Evolutionary conservation across 2,797 vertebrate species (phyloP).

Genomic region (Sphenodon punctatus): DNA sequence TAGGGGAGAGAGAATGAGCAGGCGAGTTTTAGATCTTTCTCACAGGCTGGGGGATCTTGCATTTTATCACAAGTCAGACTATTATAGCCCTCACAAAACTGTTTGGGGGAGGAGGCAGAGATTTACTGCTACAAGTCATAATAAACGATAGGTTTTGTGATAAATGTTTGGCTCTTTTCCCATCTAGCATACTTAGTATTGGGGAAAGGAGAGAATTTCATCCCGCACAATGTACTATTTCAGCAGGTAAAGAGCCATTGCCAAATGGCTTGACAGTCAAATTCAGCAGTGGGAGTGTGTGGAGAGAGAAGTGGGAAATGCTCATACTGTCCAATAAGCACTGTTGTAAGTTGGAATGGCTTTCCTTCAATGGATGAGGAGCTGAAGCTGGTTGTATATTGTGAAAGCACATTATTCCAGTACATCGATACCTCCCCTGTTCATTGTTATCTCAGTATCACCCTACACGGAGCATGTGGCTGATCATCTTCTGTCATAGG

Average conservation of each 20-base stretch:
- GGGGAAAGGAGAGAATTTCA: not conserved
- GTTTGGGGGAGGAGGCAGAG: not conserved
- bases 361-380: not conserved
- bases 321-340: fast-evolving
- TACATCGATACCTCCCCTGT: fast-evolving
- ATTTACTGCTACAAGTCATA: not conserved
- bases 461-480: fast-evolving
- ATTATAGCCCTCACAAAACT: not conserved
- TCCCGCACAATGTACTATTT: fast-evolving
- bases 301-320: not conserved
- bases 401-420: fast-evolving
- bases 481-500: too few relatives aligned
- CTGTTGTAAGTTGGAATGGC: not conserved
- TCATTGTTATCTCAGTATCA: fast-evolving
- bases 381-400: not conserved
- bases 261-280: fast-evolving
- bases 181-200: not conserved
- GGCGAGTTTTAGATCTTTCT: not conserved
- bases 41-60: not conserved
- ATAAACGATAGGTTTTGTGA: fast-evolving
- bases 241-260: not conserved
- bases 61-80: fast-evolving
- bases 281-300: not conserved
- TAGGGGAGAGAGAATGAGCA: not conserved
- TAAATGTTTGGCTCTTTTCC: not conserved